These are phyloP conservation scores for Smittia sp. DNA, from an alignment of 2,888 invertebrate genomes.

Conservation along the genomic window DNA sequence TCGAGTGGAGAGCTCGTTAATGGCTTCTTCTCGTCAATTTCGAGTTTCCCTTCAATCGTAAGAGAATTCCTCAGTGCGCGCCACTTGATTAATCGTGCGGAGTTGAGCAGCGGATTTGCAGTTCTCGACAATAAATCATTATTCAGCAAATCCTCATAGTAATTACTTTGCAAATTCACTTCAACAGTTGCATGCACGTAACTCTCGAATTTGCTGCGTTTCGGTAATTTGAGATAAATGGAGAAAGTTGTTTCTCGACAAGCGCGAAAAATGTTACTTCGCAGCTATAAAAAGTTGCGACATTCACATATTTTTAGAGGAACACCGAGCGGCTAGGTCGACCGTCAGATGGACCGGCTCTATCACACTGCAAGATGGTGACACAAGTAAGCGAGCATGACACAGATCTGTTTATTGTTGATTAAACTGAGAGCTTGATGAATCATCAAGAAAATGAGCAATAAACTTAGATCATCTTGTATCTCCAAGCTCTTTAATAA, in stretches of 20 bases:
- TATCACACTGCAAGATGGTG: too few species aligned
- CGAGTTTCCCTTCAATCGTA: too few species aligned
- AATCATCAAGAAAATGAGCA: too few species aligned
- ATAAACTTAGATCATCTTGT: too few species aligned
- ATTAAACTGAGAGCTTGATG: too few species aligned
- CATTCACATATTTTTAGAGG: not conserved
- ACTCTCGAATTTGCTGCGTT: constrained; percentile 1
- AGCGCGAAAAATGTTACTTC: constrained; percentile 10
- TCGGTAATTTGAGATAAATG: constrained; percentile 33
- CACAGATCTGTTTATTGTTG: too few species aligned
- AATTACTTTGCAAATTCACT: not conserved
- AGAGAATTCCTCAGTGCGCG: not conserved
- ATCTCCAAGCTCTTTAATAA: too few species aligned
- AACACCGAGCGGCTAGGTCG: too few species aligned
- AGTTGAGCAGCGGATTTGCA: not conserved
- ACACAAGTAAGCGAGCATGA: too few species aligned
- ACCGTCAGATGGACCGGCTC: too few species aligned
- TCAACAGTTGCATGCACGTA: constrained; percentile 24
- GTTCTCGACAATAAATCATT: not conserved
- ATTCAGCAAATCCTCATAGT: not conserved
- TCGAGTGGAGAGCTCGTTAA: not conserved
- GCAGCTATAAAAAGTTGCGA: not conserved
- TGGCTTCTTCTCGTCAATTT: too few species aligned
- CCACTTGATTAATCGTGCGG: not conserved
- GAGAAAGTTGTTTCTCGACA: constrained; percentile 31